phyloP scores from a whole-genome alignment of 2,113 vertebrate species.

The Xenopus borealis region DNA sequence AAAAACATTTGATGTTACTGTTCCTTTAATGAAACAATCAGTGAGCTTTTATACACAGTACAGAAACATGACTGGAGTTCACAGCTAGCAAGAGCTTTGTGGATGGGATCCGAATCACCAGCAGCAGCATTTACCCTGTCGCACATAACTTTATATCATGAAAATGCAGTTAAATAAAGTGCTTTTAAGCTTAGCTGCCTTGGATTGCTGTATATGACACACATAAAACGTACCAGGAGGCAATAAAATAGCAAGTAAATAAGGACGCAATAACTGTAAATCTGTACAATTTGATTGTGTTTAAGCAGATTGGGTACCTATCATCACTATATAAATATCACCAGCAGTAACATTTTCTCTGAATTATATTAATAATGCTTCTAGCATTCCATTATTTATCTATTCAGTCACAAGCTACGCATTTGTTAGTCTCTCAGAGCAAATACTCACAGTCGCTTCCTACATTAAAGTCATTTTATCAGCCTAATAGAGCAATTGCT shows the following conservation, averaged over 20 bases:
- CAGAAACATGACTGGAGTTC: no score
- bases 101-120: no score
- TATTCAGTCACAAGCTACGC: conserved; percentile 19
- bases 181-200: background rate
- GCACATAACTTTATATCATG: background rate
- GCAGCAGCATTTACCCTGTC: background rate
- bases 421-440: conserved; percentile 19
- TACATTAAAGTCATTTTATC: conserved; percentile 21
- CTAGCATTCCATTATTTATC: conserved; percentile 31
- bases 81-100: no score
- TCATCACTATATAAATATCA: conserved; percentile 32
- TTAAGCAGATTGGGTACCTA: conserved; percentile 21
- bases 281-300: conserved; percentile 8
- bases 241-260: conserved; percentile 11
- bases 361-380: conserved; percentile 22
- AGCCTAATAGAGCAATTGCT: no score
- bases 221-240: conserved; percentile 13
- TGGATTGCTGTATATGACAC: conserved; percentile 6
- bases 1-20: no score
- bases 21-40: no score
- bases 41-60: no score
- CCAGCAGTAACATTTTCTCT: conserved; percentile 18
- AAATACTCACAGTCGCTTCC: conserved; percentile 14
- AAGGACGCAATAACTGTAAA: conserved; percentile 31
- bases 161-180: background rate